Evolutionary conservation across 1,140 invertebrate genomes (phyloP).

Genomic region (Patella vulgata): DNA sequence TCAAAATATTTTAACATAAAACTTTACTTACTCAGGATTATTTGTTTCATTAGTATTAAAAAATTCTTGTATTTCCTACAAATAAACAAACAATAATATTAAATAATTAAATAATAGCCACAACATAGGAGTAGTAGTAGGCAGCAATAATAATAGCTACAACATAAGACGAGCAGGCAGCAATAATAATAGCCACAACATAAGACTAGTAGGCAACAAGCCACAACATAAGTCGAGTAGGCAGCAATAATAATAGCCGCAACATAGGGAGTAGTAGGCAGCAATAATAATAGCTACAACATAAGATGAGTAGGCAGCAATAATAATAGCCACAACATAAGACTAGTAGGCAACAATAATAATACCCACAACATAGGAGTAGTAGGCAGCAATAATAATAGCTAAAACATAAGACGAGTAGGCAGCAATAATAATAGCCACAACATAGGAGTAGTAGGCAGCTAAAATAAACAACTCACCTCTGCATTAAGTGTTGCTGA

Average conservation of each 20-base stretch:
- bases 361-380: too few species aligned
- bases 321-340: neutral
- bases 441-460: neutral
- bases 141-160: too few species aligned
- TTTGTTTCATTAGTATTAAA: slow-evolving; percentile 79
- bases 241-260: too few species aligned
- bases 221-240: neutral
- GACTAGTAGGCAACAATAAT: neutral
- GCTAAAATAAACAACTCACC: slow-evolving; percentile 29
- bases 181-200: neutral
- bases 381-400: too few species aligned
- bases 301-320: neutral
- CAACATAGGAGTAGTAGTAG: too few species aligned
- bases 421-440: neutral
- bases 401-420: too few species aligned
- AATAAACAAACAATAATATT: too few species aligned
- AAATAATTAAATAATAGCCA: too few species aligned
- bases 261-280: too few species aligned
- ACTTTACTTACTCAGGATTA: slow-evolving; percentile 55
- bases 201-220: neutral
- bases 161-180: neutral
- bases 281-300: too few species aligned
- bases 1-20: too few species aligned
- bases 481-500: slow-evolving; percentile 96
- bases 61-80: slow-evolving; percentile 78